Conservation (phyloP, 2,797 vertebrate genomes). For the Lepus oiostolus region DNA sequence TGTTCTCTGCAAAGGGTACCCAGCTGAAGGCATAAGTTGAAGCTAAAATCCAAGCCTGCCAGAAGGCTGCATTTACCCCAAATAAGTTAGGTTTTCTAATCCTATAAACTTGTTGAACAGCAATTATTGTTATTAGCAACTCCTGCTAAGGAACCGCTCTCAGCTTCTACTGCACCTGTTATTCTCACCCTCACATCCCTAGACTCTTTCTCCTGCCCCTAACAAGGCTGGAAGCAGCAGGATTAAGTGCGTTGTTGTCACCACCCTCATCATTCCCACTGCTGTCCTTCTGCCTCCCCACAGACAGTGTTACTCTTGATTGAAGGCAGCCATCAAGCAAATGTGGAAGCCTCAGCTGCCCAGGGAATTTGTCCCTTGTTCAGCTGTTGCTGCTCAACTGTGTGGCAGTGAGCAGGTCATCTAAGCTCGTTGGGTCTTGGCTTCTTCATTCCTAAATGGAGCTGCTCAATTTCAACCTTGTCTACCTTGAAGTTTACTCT, state of each 20-base stretch:
- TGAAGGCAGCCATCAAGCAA: neutral
- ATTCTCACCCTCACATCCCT: neutral
- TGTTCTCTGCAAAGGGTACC: neutral
- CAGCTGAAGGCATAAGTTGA: neutral
- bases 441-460: constrained; percentile 19
- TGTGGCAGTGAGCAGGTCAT: neutral
- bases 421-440: neutral
- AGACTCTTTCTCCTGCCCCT: neutral
- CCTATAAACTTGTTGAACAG: neutral
- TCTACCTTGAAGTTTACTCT: neutral
- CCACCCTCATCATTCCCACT: neutral
- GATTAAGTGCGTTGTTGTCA: neutral
- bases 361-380: neutral
- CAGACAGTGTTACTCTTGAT: neutral
- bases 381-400: neutral
- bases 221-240: neutral
- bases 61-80: neutral
- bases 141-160: neutral
- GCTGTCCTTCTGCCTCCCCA: neutral
- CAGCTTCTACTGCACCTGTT: neutral
- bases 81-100: neutral
- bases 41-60: neutral
- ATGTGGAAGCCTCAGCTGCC: neutral
- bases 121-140: neutral
- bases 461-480: neutral